Evolutionary conservation across 2,888 invertebrate genomes (phyloP), one percentile per base, ranked within the genome.

Genomic region (Chalcis sispes): DNA sequence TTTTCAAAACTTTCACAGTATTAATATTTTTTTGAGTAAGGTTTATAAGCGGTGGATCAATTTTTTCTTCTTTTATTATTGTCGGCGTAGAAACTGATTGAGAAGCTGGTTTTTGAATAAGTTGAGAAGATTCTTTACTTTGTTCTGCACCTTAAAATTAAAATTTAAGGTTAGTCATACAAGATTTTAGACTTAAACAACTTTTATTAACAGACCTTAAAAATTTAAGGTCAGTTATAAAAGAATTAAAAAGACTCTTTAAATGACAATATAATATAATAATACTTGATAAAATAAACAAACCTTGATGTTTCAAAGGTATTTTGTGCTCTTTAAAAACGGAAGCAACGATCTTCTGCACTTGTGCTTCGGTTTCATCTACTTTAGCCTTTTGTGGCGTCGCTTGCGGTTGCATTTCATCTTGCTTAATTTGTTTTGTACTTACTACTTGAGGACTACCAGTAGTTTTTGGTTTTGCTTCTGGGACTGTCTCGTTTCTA

Each of bases 261-360:
- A 32, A 42, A 71, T 18, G 46, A 46, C 23, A 20, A 23, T 58
- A 23, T 52, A 23, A 23, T 23, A 8, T 52, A 23, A 13, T 23
- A 8, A 52, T 20, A 52, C 13, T 4, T 23, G n/a, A 52, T 52
- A 52, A 18, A 27, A n/a, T 0, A 40, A 32, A 61, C 70, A 58
- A 40, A 70, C 71, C 48, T 80, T 82, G 4, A 70, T 66, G 27
- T 18, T 78, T 88, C 29, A 88, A 70, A 15, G 88, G 87, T 58
- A 88, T 88, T 69, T 88, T 89, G 74, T 89, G 89, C 56, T 89
- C 87, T 50, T 88, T 87, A 66, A 88, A 88, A 1, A 88, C 88
- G 4, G 87, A 86, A 0, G 88, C 88, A 1, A 89, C 87, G 62
- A 89, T 88, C 69, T 89, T 88, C 74, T 88, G 89, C 23, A 89